Evolutionary conservation across 2,797 vertebrate genomes (phyloP).

Genomic region (Chrysocyon brachyurus): DNA sequence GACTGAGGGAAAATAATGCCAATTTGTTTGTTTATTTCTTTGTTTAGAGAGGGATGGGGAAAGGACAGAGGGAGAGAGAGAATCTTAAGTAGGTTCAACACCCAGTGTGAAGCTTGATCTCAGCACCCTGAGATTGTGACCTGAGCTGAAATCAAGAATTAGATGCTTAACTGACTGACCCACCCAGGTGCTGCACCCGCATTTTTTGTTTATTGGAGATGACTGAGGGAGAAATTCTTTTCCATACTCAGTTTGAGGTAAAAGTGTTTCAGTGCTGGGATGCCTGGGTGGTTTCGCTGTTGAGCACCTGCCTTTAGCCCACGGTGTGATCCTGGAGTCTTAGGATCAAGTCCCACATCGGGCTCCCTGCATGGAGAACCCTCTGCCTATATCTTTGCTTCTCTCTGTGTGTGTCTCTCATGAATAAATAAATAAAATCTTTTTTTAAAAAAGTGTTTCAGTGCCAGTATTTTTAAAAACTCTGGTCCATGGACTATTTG

Average conservation of each 20-base stretch:
- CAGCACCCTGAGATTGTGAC: background rate
- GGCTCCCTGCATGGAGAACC: too few species aligned
- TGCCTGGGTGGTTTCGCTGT: background rate
- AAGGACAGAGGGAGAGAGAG: background rate
- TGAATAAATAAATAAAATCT: too few species aligned
- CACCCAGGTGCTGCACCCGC: background rate
- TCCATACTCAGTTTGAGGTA: background rate
- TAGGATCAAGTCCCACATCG: too few species aligned
- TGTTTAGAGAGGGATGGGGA: background rate
- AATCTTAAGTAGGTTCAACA: background rate
- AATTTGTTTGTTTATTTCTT: background rate
- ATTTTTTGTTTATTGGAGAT: background rate
- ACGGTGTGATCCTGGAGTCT: too few species aligned
- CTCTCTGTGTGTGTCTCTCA: too few species aligned
- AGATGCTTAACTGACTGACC: background rate
- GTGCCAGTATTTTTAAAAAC: conserved; percentile 5
- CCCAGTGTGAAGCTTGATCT: background rate
- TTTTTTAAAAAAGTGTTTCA: background rate
- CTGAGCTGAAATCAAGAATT: background rate
- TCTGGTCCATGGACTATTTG: background rate
- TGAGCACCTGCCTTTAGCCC: too few species aligned
- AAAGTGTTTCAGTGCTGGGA: background rate
- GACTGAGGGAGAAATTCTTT: conserved; percentile 29
- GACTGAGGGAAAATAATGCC: background rate
- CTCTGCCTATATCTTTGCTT: too few species aligned